phyloP scores from a whole-genome alignment of 2,113 vertebrate genomes.

The Hemiscyllium ocellatum region DNA sequence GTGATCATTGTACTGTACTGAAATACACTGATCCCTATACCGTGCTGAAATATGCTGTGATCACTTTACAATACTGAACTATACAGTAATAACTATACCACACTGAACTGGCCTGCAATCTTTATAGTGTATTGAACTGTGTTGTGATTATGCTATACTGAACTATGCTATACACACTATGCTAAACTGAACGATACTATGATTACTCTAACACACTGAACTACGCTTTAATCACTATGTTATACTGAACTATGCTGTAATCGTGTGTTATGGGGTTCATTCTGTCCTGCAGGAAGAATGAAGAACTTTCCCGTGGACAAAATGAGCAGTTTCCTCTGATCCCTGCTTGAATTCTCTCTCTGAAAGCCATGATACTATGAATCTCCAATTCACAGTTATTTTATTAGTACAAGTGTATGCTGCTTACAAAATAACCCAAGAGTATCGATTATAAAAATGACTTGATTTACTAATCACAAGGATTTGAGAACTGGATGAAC shows the following conservation, averaged over 20 bases:
- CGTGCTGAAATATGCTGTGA: no score
- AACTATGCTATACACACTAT: no score
- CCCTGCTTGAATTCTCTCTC: neutral
- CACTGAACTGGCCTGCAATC: no score
- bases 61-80: neutral
- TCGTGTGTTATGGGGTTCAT: neutral
- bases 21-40: no score
- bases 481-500: neutral
- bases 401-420: neutral
- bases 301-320: neutral
- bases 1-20: no score
- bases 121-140: neutral
- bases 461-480: neutral
- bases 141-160: neutral
- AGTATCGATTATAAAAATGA: neutral
- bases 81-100: no score
- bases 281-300: neutral
- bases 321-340: neutral
- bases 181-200: no score
- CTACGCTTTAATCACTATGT: no score
- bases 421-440: neutral
- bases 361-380: no score
- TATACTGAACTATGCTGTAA: no score
- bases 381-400: neutral
- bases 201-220: no score